These are phyloP conservation scores for Anoplophora glabripennis DNA, from an alignment of 1,140 invertebrate genomes.

Conservation along the genomic window DNA sequence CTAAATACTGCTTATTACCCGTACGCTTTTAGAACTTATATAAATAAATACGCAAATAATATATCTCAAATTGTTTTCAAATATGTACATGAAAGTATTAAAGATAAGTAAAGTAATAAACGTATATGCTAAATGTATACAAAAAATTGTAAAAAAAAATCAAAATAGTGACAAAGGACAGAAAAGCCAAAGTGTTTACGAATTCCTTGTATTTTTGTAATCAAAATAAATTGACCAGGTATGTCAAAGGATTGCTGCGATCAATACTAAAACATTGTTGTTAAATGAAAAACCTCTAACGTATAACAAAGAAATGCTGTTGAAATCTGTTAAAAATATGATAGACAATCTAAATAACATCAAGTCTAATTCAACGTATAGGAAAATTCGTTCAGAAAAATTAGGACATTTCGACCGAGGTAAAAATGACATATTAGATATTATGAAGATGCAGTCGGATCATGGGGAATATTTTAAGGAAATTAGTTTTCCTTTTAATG, in stretches of 20 bases:
- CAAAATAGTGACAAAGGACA: too few species aligned
- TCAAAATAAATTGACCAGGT: background rate
- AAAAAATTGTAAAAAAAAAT: too few species aligned
- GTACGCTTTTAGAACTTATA: too few species aligned
- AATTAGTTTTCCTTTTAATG: background rate
- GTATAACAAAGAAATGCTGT: background rate
- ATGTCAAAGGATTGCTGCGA: constrained; percentile 5
- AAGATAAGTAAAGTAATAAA: too few species aligned
- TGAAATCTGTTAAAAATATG: background rate
- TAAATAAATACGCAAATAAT: too few species aligned
- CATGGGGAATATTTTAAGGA: constrained; percentile 11
- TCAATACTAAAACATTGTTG: background rate
- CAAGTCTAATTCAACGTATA: constrained; percentile 5
- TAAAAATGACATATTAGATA: constrained; percentile 8
- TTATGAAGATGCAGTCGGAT: constrained; percentile 10
- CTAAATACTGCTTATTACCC: too few species aligned
- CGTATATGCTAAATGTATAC: too few species aligned
- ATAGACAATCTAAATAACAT: constrained; percentile 1
- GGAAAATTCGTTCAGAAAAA: constrained; percentile 10
- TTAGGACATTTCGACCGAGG: background rate
- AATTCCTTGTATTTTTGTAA: constrained; percentile 2
- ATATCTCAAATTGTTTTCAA: too few species aligned
- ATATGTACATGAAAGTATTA: too few species aligned
- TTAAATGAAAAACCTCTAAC: background rate
- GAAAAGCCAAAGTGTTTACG: too few species aligned